Conservation (phyloP, 1,140 invertebrate species). For the Mya arenaria region DNA sequence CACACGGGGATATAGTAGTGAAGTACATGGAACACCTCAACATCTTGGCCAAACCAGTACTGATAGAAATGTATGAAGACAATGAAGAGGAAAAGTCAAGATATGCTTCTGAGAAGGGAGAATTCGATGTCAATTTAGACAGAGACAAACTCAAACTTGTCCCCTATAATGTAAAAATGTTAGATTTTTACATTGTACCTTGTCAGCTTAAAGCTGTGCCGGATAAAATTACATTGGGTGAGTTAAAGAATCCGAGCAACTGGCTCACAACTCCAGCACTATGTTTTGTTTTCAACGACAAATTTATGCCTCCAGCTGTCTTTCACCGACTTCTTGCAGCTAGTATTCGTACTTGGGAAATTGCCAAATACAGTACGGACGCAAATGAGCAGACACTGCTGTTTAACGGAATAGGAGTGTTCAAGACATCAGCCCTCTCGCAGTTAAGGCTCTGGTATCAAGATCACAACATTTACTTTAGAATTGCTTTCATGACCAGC, state of each 20-base stretch:
- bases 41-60: conserved; percentile 14
- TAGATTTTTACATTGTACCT: conserved; percentile 32
- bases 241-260: not conserved
- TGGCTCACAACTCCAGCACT: conserved; percentile 6
- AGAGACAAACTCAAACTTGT: not conserved
- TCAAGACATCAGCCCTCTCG: not conserved
- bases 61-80: too few species aligned
- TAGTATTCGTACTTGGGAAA: not conserved
- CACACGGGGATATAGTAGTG: conserved; percentile 6
- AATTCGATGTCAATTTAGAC: not conserved
- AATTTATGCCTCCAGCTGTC: conserved; percentile 35
- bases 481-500: not conserved
- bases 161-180: not conserved
- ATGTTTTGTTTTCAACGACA: not conserved
- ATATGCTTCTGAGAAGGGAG: not conserved
- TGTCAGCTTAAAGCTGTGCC: not conserved
- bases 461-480: conserved; percentile 26
- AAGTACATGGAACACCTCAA: conserved; percentile 43
- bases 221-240: not conserved
- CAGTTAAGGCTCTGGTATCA: conserved; percentile 21
- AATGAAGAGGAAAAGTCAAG: not conserved
- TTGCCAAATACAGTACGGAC: not conserved
- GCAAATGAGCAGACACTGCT: not conserved
- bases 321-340: conserved; percentile 25
- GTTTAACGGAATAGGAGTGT: conserved; percentile 25